Evolutionary conservation across 35 echinoderm and acorn worm genomes (phyloP), one percentile per base, ranked within the genome.

Genomic region (Antedon bifida): DNA sequence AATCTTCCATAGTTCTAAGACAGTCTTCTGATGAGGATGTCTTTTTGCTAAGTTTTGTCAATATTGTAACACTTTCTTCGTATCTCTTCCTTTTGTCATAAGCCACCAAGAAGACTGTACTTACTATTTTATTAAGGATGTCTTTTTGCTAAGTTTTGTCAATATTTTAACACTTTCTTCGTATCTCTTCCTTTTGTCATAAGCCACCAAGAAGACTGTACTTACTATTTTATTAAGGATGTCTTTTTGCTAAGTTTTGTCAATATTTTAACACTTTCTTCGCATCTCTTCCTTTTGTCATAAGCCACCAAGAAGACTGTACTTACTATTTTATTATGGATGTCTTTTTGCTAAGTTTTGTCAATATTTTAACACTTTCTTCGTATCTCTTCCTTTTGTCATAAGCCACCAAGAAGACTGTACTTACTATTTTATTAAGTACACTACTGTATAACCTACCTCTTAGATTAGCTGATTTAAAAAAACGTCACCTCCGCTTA

Each of bases 41-140:
- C 39, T 87, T 84, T 46, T 91, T 91, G 0, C 80, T 85, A 29
- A 85, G 36, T 79, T 82, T 86, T 30, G n/a, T 74, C 0, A 91
- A 30, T 4, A 91, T 84, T 35, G 55, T 83, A 9, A 28, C 11
- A n/a, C 79, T 80, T 74, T 91, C 80, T 13, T 79, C 81, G 32
- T 34, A 36, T n/a, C n/a, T 74, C 81, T 76, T 11, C 89, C 89
- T 79, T 80, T 87, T 13, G 83, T 74, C 3, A 91, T 36, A 75
- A 91, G 32, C 89, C 89, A 91, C 28, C 85, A 30, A 10, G 82
- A 64, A 45, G 89, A 91, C 81, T 91, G n/a, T n/a, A n/a, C n/a
- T n/a, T n/a, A n/a, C n/a, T n/a, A n/a, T n/a, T n/a, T n/a, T n/a
- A n/a, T n/a, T n/a, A n/a, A n/a, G n/a, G n/a, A n/a, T n/a, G n/a